These are phyloP conservation scores for Teleopsis dalmanni DNA, from an alignment of 1,140 invertebrate species.

Conservation along the genomic window DNA sequence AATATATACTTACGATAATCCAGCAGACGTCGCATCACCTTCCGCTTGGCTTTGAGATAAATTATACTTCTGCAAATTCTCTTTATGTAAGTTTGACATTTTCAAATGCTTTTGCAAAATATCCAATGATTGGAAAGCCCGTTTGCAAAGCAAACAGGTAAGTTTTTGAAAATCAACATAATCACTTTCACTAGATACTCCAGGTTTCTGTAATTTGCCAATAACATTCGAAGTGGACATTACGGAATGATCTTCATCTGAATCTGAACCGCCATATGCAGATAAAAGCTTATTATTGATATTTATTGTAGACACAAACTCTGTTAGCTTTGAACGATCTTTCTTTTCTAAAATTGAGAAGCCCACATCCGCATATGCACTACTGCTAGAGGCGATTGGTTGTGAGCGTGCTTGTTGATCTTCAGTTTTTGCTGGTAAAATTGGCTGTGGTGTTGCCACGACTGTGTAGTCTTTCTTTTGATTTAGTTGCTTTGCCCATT, in stretches of 20 bases:
- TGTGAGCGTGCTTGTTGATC: constrained; percentile 13
- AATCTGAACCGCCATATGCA: constrained; percentile 62
- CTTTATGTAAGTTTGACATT: constrained; percentile 91
- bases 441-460: constrained; percentile 32
- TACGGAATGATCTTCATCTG: constrained; percentile 30
- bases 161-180: constrained; percentile 81
- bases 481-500: constrained; percentile 94
- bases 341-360: constrained; percentile 77
- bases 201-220: constrained; percentile 49
- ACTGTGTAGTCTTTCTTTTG: constrained; percentile 80
- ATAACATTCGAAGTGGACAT: constrained; percentile 55
- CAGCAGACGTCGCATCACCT: constrained; percentile 4
- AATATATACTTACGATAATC: constrained; percentile 12
- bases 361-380: constrained; percentile 79
- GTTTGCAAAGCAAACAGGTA: constrained; percentile 91
- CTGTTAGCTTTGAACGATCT: constrained; percentile 23
- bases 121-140: constrained; percentile 86
- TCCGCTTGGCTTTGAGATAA: background rate
- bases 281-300: constrained; percentile 54
- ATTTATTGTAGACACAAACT: constrained; percentile 16
- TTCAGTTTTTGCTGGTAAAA: constrained; percentile 16
- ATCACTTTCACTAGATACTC: constrained; percentile 54
- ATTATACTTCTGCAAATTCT: constrained; percentile 68
- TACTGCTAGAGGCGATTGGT: constrained; percentile 22
- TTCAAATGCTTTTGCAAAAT: constrained; percentile 85